Evolutionary conservation across 2,888 invertebrate genomes (phyloP), one percentile per base, ranked within the genome.

Genomic region (Torymus aiolomorphi): DNA sequence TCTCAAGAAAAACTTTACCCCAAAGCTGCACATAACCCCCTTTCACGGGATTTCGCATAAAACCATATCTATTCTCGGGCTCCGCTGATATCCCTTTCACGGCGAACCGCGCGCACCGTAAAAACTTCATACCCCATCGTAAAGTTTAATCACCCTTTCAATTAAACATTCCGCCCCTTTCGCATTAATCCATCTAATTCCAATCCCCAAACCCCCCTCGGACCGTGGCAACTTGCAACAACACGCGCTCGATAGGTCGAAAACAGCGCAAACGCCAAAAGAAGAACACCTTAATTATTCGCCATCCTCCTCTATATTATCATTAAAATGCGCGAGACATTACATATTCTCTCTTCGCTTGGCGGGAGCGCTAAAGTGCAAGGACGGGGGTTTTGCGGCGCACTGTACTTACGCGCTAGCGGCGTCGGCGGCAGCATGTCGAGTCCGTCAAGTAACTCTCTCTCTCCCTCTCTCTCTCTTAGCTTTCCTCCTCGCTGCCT

Each of bases 381-480:
- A 24, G 73, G 52, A 63, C 76, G 76, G 62, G 65, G 31, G 20
- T 87, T 86, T 85, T 85, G 84, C 78, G 71, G 82, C 83, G 81
- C 81, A 85, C 86, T 86, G 85, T 86, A 86, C 85, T 51, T 57
- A 16, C 51, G 14, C 2, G 31, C 42, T n/a, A 52, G 56, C n/a
- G 49, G 51, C 66, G 12, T 11, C 14, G 10, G 31, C 52, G 52
- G 81, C 81, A 83, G 84, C 81, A 84, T 84, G 87, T 87, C 87
- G 85, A 86, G 88, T 88, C 88, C 87, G 88, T 87, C 88, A 87
- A 88, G 87, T 86, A 87, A 86, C 86, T 87, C 86, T 84, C 84
- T 57, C n/a, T n/a, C n/a, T n/a, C n/a, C n/a, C 74, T 56, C 20
- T 20, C 63, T 13, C 24, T 16, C n/a, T 20, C 62, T 31, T 31